These are phyloP conservation scores for Threskiornis aethiopicus DNA, from an alignment of 2,797 vertebrate genomes.

Conservation along the genomic window DNA sequence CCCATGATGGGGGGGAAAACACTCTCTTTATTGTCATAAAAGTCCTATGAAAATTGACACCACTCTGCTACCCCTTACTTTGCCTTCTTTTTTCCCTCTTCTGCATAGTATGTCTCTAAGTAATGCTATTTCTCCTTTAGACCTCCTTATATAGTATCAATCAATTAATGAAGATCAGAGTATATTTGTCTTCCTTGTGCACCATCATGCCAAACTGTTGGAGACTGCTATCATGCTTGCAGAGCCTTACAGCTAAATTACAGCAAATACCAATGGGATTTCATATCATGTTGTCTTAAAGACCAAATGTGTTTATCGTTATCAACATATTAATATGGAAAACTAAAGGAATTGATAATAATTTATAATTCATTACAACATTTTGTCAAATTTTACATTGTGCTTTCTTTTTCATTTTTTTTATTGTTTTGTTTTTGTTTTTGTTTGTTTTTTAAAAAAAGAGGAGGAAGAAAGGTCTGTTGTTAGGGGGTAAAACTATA, in stretches of 20 bases:
- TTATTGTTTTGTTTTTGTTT: not conserved
- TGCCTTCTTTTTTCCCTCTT: not conserved
- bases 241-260: not conserved
- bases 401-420: not conserved
- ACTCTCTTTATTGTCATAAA: not conserved
- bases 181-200: not conserved
- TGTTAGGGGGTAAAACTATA: not conserved
- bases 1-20: rapidly evolving
- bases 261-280: not conserved
- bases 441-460: too few relatives aligned
- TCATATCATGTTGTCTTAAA: not conserved
- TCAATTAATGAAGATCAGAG: not conserved
- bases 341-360: not conserved
- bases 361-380: not conserved
- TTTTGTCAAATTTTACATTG: not conserved
- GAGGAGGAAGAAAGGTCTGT: rapidly evolving
- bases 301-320: not conserved
- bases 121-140: not conserved
- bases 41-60: not conserved
- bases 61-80: not conserved
- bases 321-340: not conserved
- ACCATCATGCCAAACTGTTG: not conserved
- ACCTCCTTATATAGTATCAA: not conserved
- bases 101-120: not conserved
- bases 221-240: not conserved